These are phyloP conservation scores for Pteropus alecto DNA, from an alignment of 2,113 vertebrate species.

Conservation along the genomic window DNA sequence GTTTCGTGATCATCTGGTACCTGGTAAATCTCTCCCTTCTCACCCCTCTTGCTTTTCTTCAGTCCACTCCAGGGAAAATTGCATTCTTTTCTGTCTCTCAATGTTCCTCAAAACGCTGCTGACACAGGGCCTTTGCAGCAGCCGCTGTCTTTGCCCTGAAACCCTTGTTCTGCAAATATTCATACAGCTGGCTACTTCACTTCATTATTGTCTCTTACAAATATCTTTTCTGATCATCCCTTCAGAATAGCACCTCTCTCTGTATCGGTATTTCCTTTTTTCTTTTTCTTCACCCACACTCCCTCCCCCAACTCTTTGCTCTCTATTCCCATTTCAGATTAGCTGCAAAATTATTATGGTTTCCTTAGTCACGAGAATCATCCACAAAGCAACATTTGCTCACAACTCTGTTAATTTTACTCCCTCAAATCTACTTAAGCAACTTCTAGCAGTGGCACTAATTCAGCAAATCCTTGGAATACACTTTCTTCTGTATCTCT, in stretches of 20 bases:
- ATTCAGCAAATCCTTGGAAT: constrained; percentile 71
- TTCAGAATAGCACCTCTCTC: not conserved
- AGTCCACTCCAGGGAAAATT: not conserved
- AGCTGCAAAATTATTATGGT: not conserved
- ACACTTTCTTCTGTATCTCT: constrained; percentile 46
- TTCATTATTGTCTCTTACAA: not conserved
- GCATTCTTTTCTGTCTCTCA: not conserved
- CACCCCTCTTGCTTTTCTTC: not conserved
- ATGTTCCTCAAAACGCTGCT: accelerated
- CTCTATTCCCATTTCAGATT: not conserved
- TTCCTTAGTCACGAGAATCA: not conserved
- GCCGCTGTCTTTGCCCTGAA: not conserved
- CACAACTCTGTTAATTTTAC: constrained; percentile 41
- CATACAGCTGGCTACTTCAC: not conserved
- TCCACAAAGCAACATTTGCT: not conserved
- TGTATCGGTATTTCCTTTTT: not conserved
- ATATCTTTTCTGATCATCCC: not conserved
- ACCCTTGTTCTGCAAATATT: accelerated
- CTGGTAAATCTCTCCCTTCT: not conserved
- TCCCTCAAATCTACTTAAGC: constrained; percentile 63
- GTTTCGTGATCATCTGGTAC: not conserved
- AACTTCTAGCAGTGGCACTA: constrained; percentile 36
- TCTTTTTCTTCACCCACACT: not conserved
- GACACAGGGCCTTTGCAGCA: not conserved
- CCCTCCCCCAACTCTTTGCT: not conserved